phyloP scores from a whole-genome alignment of 2,797 vertebrate species.

The Characodon lateralis region DNA sequence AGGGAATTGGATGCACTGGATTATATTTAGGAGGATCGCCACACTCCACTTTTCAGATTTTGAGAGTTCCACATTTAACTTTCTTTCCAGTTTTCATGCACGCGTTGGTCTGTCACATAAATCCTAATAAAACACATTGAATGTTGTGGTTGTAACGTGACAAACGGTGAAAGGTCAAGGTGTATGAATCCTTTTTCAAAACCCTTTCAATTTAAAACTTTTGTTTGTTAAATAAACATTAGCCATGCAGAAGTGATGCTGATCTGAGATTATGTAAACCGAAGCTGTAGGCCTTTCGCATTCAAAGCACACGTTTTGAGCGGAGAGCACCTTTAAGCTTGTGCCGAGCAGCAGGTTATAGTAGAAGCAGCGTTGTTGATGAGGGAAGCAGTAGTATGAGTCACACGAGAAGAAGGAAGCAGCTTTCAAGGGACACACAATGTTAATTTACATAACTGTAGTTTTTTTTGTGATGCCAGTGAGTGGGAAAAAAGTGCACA shows the following conservation, averaged over 20 bases:
- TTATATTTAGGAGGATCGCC: not conserved
- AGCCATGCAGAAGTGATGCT: not conserved
- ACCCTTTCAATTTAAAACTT: not conserved
- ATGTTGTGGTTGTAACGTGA: not conserved
- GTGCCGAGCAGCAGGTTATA: conserved; percentile 14
- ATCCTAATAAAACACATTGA: not conserved
- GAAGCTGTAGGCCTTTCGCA: not conserved
- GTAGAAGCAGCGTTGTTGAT: conserved; percentile 48
- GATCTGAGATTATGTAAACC: not conserved
- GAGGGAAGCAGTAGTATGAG: conserved; percentile 69
- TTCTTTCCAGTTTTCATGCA: not conserved
- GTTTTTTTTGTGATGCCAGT: conserved; percentile 20
- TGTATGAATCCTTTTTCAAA: not conserved
- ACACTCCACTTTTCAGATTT: not conserved
- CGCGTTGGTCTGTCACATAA: not conserved
- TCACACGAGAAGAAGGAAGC: conserved; percentile 67
- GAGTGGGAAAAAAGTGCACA: conserved; percentile 31
- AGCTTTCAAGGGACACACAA: conserved; percentile 62
- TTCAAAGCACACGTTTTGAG: not conserved
- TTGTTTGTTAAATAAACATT: not conserved
- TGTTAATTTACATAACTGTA: conserved; percentile 70
- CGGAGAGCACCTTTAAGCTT: conserved; percentile 5
- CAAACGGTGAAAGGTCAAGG: not conserved
- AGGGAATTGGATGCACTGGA: not conserved
- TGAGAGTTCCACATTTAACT: not conserved